phyloP scores from a whole-genome alignment of 2,113 vertebrate species.

The Anseranas semipalmata region DNA sequence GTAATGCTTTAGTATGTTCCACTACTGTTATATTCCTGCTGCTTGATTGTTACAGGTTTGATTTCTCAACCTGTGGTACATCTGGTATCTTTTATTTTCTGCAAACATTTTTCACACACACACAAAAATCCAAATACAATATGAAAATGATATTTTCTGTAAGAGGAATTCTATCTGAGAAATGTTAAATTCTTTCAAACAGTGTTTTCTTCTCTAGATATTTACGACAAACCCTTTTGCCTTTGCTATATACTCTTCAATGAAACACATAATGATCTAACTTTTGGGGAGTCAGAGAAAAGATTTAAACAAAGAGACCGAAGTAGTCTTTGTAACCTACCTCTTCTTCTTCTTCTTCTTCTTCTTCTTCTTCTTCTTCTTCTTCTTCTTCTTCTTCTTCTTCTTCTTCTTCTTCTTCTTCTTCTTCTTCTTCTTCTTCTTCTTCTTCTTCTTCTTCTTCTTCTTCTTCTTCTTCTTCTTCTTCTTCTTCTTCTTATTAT shows the following conservation, averaged over 20 bases:
- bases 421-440: too few species aligned
- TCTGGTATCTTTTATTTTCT: not conserved
- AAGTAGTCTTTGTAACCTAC: not conserved
- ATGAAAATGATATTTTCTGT: not conserved
- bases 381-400: too few species aligned
- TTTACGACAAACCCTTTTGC: not conserved
- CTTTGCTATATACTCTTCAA: not conserved
- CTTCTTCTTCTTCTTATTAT: too few species aligned
- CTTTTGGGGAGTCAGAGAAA: not conserved
- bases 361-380: not conserved
- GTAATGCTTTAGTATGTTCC: not conserved
- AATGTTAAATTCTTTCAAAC: not conserved
- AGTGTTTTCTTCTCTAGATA: not conserved
- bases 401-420: too few species aligned
- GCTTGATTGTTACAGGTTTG: not conserved
- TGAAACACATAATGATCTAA: not conserved
- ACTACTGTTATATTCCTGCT: not conserved
- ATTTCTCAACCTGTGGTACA: not conserved
- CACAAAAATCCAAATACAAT: not conserved
- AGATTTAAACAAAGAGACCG: not conserved
- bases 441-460: too few species aligned
- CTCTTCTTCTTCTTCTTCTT: not conserved
- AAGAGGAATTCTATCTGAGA: not conserved
- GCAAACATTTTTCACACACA: not conserved
- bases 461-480: too few species aligned